Base-by-base conservation (phyloP, 2,888 invertebrate species). In the Cloeon dipterum region DNA sequence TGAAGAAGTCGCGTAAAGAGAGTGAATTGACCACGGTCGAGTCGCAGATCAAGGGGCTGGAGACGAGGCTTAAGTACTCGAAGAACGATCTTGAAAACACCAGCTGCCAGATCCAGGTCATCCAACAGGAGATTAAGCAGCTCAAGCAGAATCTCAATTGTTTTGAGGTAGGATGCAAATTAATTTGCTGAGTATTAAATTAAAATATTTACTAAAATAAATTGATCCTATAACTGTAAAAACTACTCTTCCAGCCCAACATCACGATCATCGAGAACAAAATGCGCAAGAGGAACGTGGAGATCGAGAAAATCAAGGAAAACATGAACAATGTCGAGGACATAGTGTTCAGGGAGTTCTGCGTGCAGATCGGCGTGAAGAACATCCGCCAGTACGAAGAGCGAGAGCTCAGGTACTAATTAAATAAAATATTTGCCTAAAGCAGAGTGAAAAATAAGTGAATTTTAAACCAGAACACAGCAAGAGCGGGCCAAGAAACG, bases 361-460 rank as follows among this genome's bases (percentile, higher is more conserved):
- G 98, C 52, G 62, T 70, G 37, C 78, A 81, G 51, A 83, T 98
- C 54, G 93, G 93, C 20, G 94, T 98, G 32, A 74, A 75, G 40
- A 96, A 98, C 58, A 98, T 98, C 50, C 76, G 91, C 0, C 93
- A 94, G 51, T 99, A 96, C 58, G 98, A 99, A 59, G 94, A 98
- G 61, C 68, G 93, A 20, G 96, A 99, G 59, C 58, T 98, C 49
- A 71, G 83, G 59, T 58, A 47, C n/a, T n/a, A n/a, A n/a, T n/a
- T n/a, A n/a, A n/a, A 23, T n/a, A 23, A 23, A 25, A 10, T 23
- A 23, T 23, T 10, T 23, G 11, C 23, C 11, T 23, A 11, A 7
- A 8, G 23, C 25, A 23, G 10, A n/a, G n/a, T 23, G n/a, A 23
- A 25, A n/a, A n/a, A n/a, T n/a, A n/a, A n/a, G n/a, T n/a, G n/a